phyloP scores from a whole-genome alignment of 1,140 invertebrate species.

The Leguminivora glycinivorella region DNA sequence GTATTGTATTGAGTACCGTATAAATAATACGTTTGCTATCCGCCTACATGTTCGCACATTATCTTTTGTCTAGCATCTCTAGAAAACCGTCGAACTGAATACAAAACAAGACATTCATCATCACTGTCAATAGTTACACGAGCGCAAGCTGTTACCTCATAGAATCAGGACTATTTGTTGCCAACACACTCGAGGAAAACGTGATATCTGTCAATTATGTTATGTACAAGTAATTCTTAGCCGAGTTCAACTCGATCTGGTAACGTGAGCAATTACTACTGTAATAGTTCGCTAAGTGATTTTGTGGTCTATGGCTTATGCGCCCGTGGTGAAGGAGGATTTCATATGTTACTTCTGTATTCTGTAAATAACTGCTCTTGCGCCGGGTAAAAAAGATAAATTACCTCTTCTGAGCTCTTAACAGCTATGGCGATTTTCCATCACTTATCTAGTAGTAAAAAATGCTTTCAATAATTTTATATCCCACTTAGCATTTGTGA shows the following conservation, averaged over 20 bases:
- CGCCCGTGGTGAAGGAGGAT: not conserved
- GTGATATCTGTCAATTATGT: slow-evolving; percentile 21
- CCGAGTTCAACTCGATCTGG: not conserved
- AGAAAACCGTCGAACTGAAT: slow-evolving; percentile 3
- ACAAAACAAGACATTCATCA: slow-evolving; percentile 23
- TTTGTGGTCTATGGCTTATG: slow-evolving; percentile 1
- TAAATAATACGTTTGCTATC: slow-evolving; percentile 19
- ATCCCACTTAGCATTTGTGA: too few relatives aligned
- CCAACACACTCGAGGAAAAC: slow-evolving; percentile 22
- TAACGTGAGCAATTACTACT: slow-evolving; percentile 20
- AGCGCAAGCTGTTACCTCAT: slow-evolving; percentile 8
- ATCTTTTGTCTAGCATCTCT: slow-evolving; percentile 11
- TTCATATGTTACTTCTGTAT: not conserved
- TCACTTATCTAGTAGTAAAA: too few relatives aligned
- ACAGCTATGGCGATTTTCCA: too few relatives aligned
- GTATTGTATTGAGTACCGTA: slow-evolving; percentile 19
- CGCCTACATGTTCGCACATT: slow-evolving; percentile 14
- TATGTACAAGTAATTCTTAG: slow-evolving; percentile 20
- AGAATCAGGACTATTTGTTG: slow-evolving; percentile 2
- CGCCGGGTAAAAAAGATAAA: not conserved
- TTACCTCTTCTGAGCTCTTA: not conserved
- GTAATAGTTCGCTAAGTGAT: not conserved
- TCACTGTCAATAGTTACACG: slow-evolving; percentile 2
- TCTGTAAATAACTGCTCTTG: not conserved
- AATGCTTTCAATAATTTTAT: too few relatives aligned